Base-by-base conservation (phyloP, 2,888 invertebrate genomes). In the Heteropelma amictum region DNA sequence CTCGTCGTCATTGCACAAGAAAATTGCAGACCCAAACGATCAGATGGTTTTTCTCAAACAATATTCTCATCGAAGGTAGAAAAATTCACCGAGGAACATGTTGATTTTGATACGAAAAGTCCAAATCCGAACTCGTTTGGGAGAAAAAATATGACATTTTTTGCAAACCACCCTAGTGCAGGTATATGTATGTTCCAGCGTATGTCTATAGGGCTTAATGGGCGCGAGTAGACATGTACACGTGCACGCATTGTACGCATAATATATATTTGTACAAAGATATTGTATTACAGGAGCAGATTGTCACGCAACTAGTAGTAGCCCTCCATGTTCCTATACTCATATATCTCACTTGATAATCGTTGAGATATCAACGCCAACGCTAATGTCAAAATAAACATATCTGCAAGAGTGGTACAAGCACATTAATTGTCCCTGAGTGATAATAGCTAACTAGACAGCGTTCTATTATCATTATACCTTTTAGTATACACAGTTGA, bases 301-400 rank as follows among this genome's bases (percentile, higher is more conserved):
- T 40, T 7, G 19, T 19, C 64, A 30, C 28, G 28, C 35, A 40
- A 51, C 61, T 63, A 49, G 42, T 45, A 7, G 26, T 28, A 17
- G 12, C 40, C 30, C n/a, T 2, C 19, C 42, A 56, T 17, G 33
- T 64, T 47, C 61, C 58, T 77, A 72, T 72, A 77, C 65, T 30
- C 74, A 10, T 61, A 21, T 33, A 72, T 76, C 69, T 79, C 79
- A 79, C 80, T 84, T 42, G 77, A 82, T 53, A 67, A 72, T 78
- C 73, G 33, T 56, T 19, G 45, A 38, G 45, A 47, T 12, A 51
- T 64, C 64, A 56, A 30, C 45, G 23, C 33, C 73, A 47, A 38
- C 54, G 76, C 74, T 82, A 82, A 84, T 83, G 85, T 83, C 77
- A 81, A 64, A 79, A 83, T 80, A 83, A 85, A 85, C 79, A 84